Evolutionary conservation across 2,888 invertebrate genomes (phyloP), one percentile per base, ranked within the genome.

Genomic region (Anoplius nigerrimus): DNA sequence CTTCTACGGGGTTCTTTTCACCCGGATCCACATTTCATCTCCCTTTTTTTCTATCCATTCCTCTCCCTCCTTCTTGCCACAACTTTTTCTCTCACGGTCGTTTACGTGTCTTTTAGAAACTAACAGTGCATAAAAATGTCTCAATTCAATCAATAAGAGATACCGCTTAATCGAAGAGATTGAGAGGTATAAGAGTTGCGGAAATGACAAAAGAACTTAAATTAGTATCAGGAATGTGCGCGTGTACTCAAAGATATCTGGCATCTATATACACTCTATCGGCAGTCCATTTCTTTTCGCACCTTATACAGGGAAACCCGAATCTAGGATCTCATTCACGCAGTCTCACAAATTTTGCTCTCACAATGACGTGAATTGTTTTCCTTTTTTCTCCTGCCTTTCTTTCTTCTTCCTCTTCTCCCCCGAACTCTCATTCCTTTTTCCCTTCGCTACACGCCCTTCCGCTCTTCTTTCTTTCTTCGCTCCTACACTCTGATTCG

Each of bases 101-200:
- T 11, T 34, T 3, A 13, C 34, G 6, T 13, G 34, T 1, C 34
- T 34, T 13, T 13, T 62, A 21, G 22, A 20, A 71, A 67, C 68
- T 66, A 71, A 34, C 6, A 68, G 68, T 71, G 70, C 80, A 79
- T 78, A 67, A 74, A 75, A 76, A 77, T 74, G 71, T 72, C 71
- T 69, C 66, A 20, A 60, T n/a, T n/a, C n/a, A n/a, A n/a, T n/a
- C n/a, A n/a, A n/a, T n/a, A n/a, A n/a, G n/a, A n/a, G n/a, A n/a
- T n/a, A n/a, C n/a, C n/a, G n/a, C n/a, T n/a, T n/a, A n/a, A n/a
- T n/a, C n/a, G n/a, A n/a, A n/a, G n/a, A n/a, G n/a, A n/a, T n/a
- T n/a, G n/a, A n/a, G n/a, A n/a, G n/a, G n/a, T n/a, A n/a, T n/a
- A n/a, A n/a, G n/a, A n/a, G n/a, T n/a, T n/a, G n/a, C n/a, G n/a